Evolutionary conservation across 2,113 vertebrate species (phyloP), one percentile per base, ranked within the genome.

Genomic region (Agapornis roseicollis): DNA sequence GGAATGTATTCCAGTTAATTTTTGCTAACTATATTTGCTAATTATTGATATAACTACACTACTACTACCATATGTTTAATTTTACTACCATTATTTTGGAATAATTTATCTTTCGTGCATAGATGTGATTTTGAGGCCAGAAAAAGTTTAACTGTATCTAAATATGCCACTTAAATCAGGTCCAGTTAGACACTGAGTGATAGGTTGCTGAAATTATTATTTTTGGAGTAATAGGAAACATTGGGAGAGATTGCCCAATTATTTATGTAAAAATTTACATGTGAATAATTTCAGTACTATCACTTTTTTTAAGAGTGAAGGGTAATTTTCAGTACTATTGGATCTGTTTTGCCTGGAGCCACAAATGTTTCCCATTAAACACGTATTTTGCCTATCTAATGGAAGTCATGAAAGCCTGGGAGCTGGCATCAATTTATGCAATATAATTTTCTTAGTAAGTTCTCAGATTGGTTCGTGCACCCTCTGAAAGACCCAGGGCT

Each of bases 371-470:
- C 11, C 42, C 20, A 15, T 76, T 28, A 71, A 66, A 50, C 15
- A 37, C 1, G 0, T 33, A 3, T 55, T 63, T 52, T 76, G 11
- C n/a, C 28, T 41, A 8, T 35, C 23, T 65, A 61, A 61, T 66
- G 37, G 37, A 28, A 13, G 42, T 83, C 29, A 6, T 5, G 23
- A 25, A 41, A 77, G 60, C 10, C 35, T 1, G 0, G 76, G 24
- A 71, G 56, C 24, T 47, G 35, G 17, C 16, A 37, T 11, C 64
- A 35, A 7, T 68, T 71, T 11, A 17, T 29, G 2, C 20, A 1
- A 2, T 0, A 2, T 8, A 1, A 17, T 55, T 68, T 19, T 4
- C 22, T 35, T 7, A 31, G 80, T 3, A 68, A 19, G 9, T 25
- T 47, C 55, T 50, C 14, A 8, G 25, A 3, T 3, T 9, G 24